Evolutionary conservation across 2,113 vertebrate genomes (phyloP), one percentile per base, ranked within the genome.

Genomic region (Numenius arquata): DNA sequence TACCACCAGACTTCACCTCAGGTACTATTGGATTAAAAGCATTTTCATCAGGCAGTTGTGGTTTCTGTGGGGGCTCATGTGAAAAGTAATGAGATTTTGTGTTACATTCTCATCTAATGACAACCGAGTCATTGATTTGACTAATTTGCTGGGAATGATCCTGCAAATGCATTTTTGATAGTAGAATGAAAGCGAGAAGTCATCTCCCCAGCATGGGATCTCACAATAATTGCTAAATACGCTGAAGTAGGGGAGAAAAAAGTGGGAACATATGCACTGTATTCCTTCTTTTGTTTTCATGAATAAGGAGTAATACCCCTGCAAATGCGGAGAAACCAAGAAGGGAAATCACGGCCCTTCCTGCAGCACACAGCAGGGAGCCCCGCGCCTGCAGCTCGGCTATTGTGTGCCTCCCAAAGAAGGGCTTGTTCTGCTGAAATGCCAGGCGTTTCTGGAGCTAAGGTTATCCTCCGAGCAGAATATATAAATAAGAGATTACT

Each of bases 401-500:
- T 18, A 26, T 58, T 50, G 91, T 58, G 70, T 8, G 21, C 71
- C 71, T 66, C 67, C 56, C 80, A 73, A 62, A 87, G 65, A 36
- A 19, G 9, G 32, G 77, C 88, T 91, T 36, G 76, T 71, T 66
- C 61, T 50, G 87, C 94, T 73, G 17, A 55, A 84, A 67, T 59
- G 90, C 91, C 96, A 15, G 90, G 80, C 87, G 4, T 58, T 84
- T 36, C 76, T 89, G 89, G 82, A 86, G 91, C 91, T 32, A 8
- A 66, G 95, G 78, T 74, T 85, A 77, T 63, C 90, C 96, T 58
- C 67, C 12, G 75, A 93, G 94, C 91, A 45, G 79, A 67, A 85
- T 88, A 73, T 71, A 94, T 90, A 79, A 95, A 95, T 81, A 89
- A 71, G 59, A 68, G 58, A 94, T 96, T 87, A 34, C 85, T 52